Base-by-base conservation (phyloP, 2,113 vertebrate genomes). In the Crotalus viridis region DNA sequence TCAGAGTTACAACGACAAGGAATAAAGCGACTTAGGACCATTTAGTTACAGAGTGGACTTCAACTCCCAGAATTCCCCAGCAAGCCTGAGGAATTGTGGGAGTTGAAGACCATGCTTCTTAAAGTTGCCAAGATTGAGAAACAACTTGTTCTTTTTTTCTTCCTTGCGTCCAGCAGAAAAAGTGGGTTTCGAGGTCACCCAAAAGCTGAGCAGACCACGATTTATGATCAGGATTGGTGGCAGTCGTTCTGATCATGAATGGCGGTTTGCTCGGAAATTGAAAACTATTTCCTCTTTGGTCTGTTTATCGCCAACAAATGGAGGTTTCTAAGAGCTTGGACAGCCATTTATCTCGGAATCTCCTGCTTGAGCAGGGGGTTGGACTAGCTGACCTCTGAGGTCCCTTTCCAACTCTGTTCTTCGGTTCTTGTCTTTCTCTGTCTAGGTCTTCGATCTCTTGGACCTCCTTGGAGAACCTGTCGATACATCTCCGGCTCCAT, bases 391-490 rank as follows among this genome's bases (percentile, higher is more conserved):
- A 69, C 64, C 64, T n/a, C 10, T 69, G 0, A 69, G 12, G 4
- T 33, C 64, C 28, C 64, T n/a, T 51, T 13, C 28, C 28, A 15
- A 69, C 4, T 10, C 1, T 0, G 10, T n/a, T 2, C 12, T n/a
- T 69, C 48, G 9, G 8, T 51, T 51, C 5, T 28, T 85, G 24
- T 48, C 46, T 61, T 85, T 61, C 86, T 87, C 33, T 33, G n/a
- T 51, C 87, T 89, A 99, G 98, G 97, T 97, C 88, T 97, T 97
- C 89, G 97, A 98, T 46, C 98, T 99, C 92, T 97, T 99, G 61
- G 97, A 98, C 61, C 97, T 97, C 85, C 96, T 98, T 19, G 97
- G 95, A 22, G 64, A 93, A 93, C 33, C 21, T 64, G 94, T 91
- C 92, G 93, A 91, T 88, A 59, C 92, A 94, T 95, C 95, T 69